Evolutionary conservation across 2,888 invertebrate species (phyloP).

Genomic region (Folsomia candida): DNA sequence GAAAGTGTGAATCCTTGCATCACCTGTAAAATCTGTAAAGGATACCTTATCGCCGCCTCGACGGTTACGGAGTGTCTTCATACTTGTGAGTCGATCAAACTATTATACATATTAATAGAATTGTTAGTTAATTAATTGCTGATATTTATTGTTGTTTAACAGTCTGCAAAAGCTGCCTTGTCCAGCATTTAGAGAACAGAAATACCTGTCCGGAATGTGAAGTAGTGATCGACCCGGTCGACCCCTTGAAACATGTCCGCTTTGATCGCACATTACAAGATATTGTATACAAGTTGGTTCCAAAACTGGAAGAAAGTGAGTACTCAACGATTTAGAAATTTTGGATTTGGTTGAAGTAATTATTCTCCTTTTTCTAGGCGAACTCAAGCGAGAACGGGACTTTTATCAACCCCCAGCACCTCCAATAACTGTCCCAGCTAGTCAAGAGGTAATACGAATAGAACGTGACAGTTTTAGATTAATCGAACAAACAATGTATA

Average conservation of each 20-base stretch:
- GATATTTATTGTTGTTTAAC: slow-evolving; percentile 41
- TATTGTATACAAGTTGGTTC: slow-evolving; percentile 98
- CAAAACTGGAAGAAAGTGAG: slow-evolving; percentile 89
- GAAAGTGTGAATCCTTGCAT: slow-evolving; percentile 90
- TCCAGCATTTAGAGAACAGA: slow-evolving; percentile 95
- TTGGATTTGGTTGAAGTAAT: neutral
- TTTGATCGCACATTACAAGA: slow-evolving; percentile 99
- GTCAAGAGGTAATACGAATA: slow-evolving; percentile 67
- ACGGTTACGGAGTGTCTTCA: slow-evolving; percentile 98
- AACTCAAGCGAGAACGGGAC: slow-evolving; percentile 83
- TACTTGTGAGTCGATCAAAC: slow-evolving; percentile 93
- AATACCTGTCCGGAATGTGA: slow-evolving; percentile 97
- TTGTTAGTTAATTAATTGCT: neutral
- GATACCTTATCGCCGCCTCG: slow-evolving; percentile 96
- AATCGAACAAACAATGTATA: slow-evolving; percentile 86
- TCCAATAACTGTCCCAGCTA: slow-evolving; percentile 62
- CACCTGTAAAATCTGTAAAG: slow-evolving; percentile 93
- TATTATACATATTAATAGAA: slow-evolving; percentile 47
- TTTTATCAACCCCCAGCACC: slow-evolving; percentile 86
- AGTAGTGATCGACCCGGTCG: slow-evolving; percentile 96
- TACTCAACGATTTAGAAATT: slow-evolving; percentile 26
- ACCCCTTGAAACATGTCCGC: slow-evolving; percentile 97
- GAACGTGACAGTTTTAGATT: slow-evolving; percentile 88
- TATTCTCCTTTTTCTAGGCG: slow-evolving; percentile 62
- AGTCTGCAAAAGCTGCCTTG: slow-evolving; percentile 98